A percentile compares a stretch with the other conserved stretches of the same genome.
Conservation (phyloP, 2,888 invertebrate genomes). For the Dasysyrphus tricinctus region DNA sequence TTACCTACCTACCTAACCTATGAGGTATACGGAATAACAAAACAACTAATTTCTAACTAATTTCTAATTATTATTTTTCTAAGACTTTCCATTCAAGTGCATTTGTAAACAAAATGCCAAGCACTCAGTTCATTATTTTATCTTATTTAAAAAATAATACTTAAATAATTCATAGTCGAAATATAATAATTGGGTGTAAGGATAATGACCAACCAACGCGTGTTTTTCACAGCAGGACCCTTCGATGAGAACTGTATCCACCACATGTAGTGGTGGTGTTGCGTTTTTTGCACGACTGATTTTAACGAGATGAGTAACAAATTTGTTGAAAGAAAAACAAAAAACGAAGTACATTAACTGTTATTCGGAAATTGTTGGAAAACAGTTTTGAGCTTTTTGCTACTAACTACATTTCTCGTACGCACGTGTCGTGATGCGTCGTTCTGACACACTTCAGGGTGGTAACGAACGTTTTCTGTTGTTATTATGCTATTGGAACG, state of each 20-base stretch:
- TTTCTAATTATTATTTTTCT: too few relatives aligned
- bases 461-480: constrained; percentile 42
- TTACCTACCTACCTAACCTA: too few relatives aligned
- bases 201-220: constrained; percentile 51
- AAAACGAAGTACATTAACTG: constrained; percentile 18
- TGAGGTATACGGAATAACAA: too few relatives aligned
- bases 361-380: constrained; percentile 19
- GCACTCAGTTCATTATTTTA: not conserved
- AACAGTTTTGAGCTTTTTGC: constrained; percentile 30
- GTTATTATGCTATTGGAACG: constrained; percentile 35
- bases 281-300: constrained; percentile 54
- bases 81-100: not conserved
- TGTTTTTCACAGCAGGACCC: constrained; percentile 54
- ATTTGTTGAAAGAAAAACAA: constrained; percentile 54
- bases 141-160: not conserved
- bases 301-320: constrained; percentile 68
- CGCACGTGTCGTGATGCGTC: constrained; percentile 52
- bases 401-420: constrained; percentile 24
- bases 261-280: constrained; percentile 34
- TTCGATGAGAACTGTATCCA: constrained; percentile 28
- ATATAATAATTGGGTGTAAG: constrained; percentile 43
- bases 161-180: not conserved
- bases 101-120: not conserved
- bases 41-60: too few relatives aligned
- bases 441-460: constrained; percentile 63